These are phyloP conservation scores for Cephus nigrinus DNA, from an alignment of 2,888 invertebrate genomes.

Conservation along the genomic window DNA sequence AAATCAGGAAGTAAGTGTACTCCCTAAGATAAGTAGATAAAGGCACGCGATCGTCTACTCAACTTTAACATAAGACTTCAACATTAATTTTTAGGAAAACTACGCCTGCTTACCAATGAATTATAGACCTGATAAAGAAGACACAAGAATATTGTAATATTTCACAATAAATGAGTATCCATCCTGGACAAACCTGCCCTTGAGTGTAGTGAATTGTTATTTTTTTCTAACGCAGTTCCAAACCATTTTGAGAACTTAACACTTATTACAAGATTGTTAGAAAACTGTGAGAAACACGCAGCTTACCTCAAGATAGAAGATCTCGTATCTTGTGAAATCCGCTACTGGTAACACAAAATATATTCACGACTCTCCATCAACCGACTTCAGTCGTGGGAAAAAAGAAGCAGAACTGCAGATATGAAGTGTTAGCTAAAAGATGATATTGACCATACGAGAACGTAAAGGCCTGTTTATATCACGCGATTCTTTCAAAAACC, in stretches of 20 bases:
- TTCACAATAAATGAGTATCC: background rate
- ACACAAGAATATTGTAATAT: background rate
- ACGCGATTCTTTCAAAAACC: too few species aligned
- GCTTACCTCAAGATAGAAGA: background rate
- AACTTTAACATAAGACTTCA: background rate
- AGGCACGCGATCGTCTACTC: background rate
- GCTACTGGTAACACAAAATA: conserved; percentile 2
- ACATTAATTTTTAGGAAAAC: background rate
- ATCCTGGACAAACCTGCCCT: background rate
- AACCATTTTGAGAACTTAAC: background rate
- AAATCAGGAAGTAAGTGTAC: background rate
- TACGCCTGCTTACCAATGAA: background rate
- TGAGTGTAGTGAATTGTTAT: background rate
- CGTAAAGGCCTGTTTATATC: too few species aligned
- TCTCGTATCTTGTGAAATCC: background rate
- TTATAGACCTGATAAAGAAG: background rate
- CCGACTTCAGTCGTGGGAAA: background rate
- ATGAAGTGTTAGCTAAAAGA: background rate
- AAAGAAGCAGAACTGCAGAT: background rate
- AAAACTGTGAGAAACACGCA: background rate
- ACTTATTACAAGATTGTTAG: background rate
- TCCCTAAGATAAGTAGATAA: background rate
- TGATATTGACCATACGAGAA: too few species aligned
- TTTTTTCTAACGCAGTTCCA: background rate
- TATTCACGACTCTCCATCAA: background rate